phyloP scores from a whole-genome alignment of 37 sponge, comb jelly and placozoan genomes.

The Amphimedon queenslandica region DNA sequence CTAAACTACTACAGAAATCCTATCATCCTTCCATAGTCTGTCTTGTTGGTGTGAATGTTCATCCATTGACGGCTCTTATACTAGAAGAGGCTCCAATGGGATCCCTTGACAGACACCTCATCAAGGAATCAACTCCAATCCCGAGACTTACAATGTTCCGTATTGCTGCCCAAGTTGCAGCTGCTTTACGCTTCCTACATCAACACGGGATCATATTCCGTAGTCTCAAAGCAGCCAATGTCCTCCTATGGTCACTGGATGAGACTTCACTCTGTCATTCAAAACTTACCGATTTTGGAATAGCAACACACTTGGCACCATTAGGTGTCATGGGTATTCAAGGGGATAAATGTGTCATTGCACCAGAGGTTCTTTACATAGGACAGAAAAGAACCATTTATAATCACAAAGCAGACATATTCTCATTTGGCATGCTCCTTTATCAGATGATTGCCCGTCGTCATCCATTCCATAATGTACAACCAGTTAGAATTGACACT shows the following conservation, averaged over 20 bases:
- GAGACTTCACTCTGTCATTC: conserved; percentile 68
- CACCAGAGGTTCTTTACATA: conserved; percentile 76
- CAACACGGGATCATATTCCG: conserved; percentile 69
- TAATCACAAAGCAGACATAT: conserved; percentile 72
- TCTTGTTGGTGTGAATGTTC: conserved; percentile 37
- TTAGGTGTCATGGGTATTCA: conserved; percentile 64
- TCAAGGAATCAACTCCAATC: conserved; percentile 51
- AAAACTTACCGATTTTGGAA: conserved; percentile 85
- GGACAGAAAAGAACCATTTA: conserved; percentile 50
- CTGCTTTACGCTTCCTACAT: conserved; percentile 81
- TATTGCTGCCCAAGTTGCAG: conserved; percentile 79
- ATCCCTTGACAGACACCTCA: conserved; percentile 55
- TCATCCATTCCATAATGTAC: conserved; percentile 42
- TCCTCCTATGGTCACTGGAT: conserved; percentile 87
- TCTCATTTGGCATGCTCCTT: conserved; percentile 80
- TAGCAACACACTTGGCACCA: conserved; percentile 62
- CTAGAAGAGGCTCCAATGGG: conserved; percentile 88
- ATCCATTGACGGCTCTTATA: conserved; percentile 66
- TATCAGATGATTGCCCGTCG: conserved; percentile 76
- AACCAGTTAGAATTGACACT: conserved; percentile 12
- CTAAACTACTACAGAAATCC: conserved; percentile 24
- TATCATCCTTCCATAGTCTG: conserved; percentile 47
- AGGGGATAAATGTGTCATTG: conserved; percentile 73
- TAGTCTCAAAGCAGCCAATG: conserved; percentile 84
- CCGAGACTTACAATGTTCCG: conserved; percentile 61